These are phyloP conservation scores for Drosophila chauvacae DNA, from an alignment of 1,140 invertebrate species.

Conservation along the genomic window DNA sequence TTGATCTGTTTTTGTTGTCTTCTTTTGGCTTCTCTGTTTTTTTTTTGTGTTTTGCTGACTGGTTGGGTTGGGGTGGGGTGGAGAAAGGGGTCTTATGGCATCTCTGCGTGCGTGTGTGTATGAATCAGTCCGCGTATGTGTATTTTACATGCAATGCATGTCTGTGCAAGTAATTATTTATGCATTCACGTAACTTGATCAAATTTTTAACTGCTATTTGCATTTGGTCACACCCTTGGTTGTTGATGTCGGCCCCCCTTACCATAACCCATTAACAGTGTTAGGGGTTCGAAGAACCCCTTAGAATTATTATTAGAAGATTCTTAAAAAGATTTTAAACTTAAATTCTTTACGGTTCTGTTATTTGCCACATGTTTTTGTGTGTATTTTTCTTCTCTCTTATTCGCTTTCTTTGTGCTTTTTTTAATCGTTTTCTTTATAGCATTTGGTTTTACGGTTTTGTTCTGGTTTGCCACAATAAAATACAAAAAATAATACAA, in stretches of 20 bases:
- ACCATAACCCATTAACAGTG: neutral
- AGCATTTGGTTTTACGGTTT: conserved; percentile 8
- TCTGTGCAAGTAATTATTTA: conserved; percentile 10
- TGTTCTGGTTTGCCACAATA: conserved; percentile 17
- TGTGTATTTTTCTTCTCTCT: neutral
- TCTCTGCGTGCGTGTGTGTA: neutral
- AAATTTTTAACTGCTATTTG: conserved; percentile 32
- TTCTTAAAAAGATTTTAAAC: neutral
- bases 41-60: conserved; percentile 6
- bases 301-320: neutral
- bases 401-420: conserved; percentile 16
- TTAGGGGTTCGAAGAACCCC: neutral
- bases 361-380: conserved; percentile 2
- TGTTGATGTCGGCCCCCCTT: conserved; percentile 1
- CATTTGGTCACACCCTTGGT: conserved; percentile 12
- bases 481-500: conserved; percentile 2
- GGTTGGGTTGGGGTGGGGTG: neutral
- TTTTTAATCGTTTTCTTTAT: conserved; percentile 7
- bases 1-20: conserved; percentile 13
- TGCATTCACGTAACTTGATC: conserved; percentile 28
- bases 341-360: conserved; percentile 6
- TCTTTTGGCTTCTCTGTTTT: conserved; percentile 23
- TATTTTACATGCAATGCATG: conserved; percentile 10
- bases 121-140: neutral
- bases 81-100: conserved; percentile 21